Percentiles rank a stretch among this genome's conserved stretches.
Evolutionary conservation across 1,140 invertebrate genomes (phyloP).

Genomic region (Drosophila nebulosa): DNA sequence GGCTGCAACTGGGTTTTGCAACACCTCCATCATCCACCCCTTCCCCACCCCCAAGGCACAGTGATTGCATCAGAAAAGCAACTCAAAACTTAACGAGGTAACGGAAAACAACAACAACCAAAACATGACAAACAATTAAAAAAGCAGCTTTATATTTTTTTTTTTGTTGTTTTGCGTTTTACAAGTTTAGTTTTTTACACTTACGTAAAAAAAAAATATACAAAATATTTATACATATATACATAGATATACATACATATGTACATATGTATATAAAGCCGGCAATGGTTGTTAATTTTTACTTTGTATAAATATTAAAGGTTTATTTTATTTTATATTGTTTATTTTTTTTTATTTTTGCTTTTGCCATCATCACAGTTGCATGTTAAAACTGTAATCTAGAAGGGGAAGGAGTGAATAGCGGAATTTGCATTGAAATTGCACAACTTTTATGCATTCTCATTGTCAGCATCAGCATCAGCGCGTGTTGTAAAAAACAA

Average conservation of each 20-base stretch:
- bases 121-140: slow-evolving; percentile 40
- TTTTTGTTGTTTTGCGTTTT: slow-evolving; percentile 35
- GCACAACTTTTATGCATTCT: slow-evolving; percentile 18
- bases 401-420: background rate
- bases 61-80: slow-evolving; percentile 20
- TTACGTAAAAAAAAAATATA: slow-evolving; percentile 41
- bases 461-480: slow-evolving; percentile 7
- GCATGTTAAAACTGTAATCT: slow-evolving; percentile 8
- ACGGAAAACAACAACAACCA: background rate
- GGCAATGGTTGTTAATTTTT: slow-evolving; percentile 46
- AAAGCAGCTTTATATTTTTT: slow-evolving; percentile 25
- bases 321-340: slow-evolving; percentile 46
- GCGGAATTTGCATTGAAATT: slow-evolving; percentile 6
- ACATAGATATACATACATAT: background rate
- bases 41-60: background rate
- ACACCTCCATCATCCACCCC: background rate
- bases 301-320: slow-evolving; percentile 35
- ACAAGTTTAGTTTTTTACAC: slow-evolving; percentile 16
- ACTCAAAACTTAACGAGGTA: background rate
- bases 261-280: slow-evolving; percentile 8
- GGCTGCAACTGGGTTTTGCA: too few relatives aligned
- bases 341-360: slow-evolving; percentile 28
- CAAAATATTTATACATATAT: background rate
- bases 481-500: slow-evolving; percentile 10
- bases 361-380: slow-evolving; percentile 39